These are phyloP conservation scores for Octodonta nipae DNA, from an alignment of 2,888 invertebrate genomes.

Conservation along the genomic window DNA sequence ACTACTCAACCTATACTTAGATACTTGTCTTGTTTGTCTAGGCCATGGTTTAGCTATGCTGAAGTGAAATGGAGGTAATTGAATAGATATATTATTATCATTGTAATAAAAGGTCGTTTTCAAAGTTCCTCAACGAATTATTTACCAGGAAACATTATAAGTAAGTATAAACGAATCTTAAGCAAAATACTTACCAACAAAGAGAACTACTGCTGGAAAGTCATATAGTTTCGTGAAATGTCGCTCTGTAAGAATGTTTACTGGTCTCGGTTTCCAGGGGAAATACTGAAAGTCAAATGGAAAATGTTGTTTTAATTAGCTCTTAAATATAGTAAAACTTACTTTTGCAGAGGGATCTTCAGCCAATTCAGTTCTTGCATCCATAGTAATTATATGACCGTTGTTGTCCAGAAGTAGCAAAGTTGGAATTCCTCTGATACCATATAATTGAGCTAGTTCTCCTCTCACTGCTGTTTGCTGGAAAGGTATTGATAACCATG, in stretches of 20 bases:
- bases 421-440: constrained; percentile 71
- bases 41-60: no score
- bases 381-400: constrained; percentile 60
- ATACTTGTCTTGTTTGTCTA: no score
- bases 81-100: no score
- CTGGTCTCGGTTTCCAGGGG: constrained; percentile 67
- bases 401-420: constrained; percentile 64
- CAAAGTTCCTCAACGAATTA: no score
- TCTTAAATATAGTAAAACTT: no score
- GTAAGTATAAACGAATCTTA: no score
- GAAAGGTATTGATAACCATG: constrained; percentile 59
- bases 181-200: constrained; percentile 61
- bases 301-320: no score
- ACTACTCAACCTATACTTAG: no score
- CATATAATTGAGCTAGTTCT: constrained; percentile 58
- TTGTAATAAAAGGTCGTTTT: no score
- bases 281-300: constrained; percentile 51
- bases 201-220: constrained; percentile 67
- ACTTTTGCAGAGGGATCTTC: constrained; percentile 68
- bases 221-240: constrained; percentile 64
- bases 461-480: constrained; percentile 53
- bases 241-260: constrained; percentile 67
- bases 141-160: no score
- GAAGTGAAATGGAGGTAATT: no score
- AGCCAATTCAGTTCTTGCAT: constrained; percentile 61